A percentile compares a stretch with the other conserved stretches of the same genome.
phyloP scores from a whole-genome alignment of 1,140 invertebrate species.

The Orussus abietinus region DNA sequence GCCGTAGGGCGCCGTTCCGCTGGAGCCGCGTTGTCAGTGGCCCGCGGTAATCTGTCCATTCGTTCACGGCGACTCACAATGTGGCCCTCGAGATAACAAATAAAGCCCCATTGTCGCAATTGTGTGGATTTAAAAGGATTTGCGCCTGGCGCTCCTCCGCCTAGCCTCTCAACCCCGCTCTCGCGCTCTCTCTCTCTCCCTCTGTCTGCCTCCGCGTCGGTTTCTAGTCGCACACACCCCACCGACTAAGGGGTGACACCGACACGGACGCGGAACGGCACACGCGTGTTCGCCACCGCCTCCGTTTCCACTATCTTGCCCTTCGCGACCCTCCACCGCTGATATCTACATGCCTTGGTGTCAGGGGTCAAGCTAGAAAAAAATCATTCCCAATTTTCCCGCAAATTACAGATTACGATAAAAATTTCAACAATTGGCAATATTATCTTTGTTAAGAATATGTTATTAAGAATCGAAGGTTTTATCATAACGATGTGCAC shows the following conservation, averaged over 20 bases:
- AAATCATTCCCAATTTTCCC: too few relatives aligned
- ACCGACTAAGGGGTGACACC: too few relatives aligned
- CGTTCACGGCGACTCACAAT: constrained; percentile 54
- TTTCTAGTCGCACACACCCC: constrained; percentile 19
- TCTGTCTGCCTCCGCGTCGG: constrained; percentile 8
- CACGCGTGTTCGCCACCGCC: too few relatives aligned
- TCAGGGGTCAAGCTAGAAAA: too few relatives aligned
- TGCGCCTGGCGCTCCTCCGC: constrained; percentile 32
- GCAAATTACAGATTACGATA: too few relatives aligned
- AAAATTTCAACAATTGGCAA: too few relatives aligned
- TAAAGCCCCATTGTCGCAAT: constrained; percentile 56
- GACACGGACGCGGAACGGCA: too few relatives aligned
- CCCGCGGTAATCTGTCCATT: constrained; percentile 54
- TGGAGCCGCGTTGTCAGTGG: constrained; percentile 46
- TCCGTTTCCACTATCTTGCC: too few relatives aligned
- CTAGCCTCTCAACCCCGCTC: constrained; percentile 17
- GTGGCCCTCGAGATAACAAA: constrained; percentile 57
- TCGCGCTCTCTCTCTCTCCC: constrained; percentile 19
- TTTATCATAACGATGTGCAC: too few relatives aligned
- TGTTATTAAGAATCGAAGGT: too few relatives aligned
- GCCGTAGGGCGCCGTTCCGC: constrained; percentile 33
- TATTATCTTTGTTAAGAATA: too few relatives aligned
- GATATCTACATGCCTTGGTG: too few relatives aligned
- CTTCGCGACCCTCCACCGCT: constrained; percentile 27
- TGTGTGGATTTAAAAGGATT: constrained; percentile 58